phyloP scores from a whole-genome alignment of 2,888 invertebrate genomes.

The Drosophila fulvimacula region DNA sequence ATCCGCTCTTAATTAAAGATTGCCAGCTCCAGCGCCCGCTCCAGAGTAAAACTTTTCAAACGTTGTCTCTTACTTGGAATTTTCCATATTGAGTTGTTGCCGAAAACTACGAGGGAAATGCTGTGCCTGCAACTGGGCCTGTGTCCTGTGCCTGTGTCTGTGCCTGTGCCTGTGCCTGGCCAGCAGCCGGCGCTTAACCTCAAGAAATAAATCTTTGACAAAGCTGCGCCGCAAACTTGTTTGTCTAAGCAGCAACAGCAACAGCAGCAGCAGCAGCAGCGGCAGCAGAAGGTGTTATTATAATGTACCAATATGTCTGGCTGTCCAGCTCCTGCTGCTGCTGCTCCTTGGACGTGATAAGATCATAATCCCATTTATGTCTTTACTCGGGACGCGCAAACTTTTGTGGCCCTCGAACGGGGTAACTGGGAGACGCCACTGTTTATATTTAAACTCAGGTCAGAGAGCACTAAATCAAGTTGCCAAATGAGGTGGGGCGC shows the following conservation, averaged over 20 bases:
- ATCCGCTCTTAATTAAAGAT: slow-evolving; percentile 85
- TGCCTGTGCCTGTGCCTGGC: slow-evolving; percentile 32
- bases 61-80: slow-evolving; percentile 57
- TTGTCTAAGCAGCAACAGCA: slow-evolving; percentile 79
- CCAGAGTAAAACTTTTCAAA: slow-evolving; percentile 38
- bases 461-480: slow-evolving; percentile 85
- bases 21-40: slow-evolving; percentile 29
- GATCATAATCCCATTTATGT: slow-evolving; percentile 85
- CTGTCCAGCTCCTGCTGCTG: slow-evolving; percentile 24
- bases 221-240: slow-evolving; percentile 82
- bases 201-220: slow-evolving; percentile 84
- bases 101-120: slow-evolving; percentile 35
- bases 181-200: slow-evolving; percentile 76
- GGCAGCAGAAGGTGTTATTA: slow-evolving; percentile 80
- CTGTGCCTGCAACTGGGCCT: not conserved
- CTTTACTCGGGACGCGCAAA: slow-evolving; percentile 75
- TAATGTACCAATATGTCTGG: slow-evolving; percentile 75
- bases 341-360: slow-evolving; percentile 78
- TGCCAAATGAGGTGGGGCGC: slow-evolving; percentile 5
- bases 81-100: slow-evolving; percentile 69
- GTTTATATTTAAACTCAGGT: slow-evolving; percentile 85
- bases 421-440: slow-evolving; percentile 65
- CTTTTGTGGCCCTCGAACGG: slow-evolving; percentile 57
- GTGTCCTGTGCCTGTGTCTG: not conserved
- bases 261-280: slow-evolving; percentile 28